phyloP scores from a whole-genome alignment of 2,888 invertebrate genomes.

The Tinea semifulvella region DNA sequence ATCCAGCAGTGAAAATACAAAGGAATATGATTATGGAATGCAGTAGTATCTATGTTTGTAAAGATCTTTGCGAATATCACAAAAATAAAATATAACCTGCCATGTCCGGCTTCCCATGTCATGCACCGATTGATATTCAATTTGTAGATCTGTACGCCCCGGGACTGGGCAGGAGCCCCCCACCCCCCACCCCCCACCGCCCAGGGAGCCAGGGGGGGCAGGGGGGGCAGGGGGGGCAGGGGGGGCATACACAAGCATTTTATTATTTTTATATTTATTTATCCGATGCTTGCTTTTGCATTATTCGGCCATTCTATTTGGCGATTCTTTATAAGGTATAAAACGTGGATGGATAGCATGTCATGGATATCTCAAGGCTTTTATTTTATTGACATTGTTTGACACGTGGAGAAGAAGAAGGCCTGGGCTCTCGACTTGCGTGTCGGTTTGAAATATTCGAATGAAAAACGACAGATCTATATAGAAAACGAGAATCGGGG shows the following conservation, averaged over 20 bases:
- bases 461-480: no score
- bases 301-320: conserved; percentile 10
- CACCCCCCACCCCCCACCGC: conserved; percentile 35
- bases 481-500: no score
- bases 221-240: conserved; percentile 56
- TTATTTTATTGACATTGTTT: no score
- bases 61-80: no score
- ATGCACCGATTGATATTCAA: conserved; percentile 60
- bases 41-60: no score
- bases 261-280: conserved; percentile 67
- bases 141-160: conserved; percentile 55
- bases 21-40: no score
- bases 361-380: neutral
- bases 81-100: conserved; percentile 17
- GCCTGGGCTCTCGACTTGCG: no score
- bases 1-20: no score
- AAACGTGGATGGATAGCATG: neutral
- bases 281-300: conserved; percentile 28
- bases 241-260: conserved; percentile 62
- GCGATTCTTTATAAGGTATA: conserved; percentile 7
- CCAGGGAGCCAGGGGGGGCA: conserved; percentile 53
- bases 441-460: no score
- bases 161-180: conserved; percentile 44
- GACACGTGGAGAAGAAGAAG: no score
- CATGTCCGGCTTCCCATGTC: conserved; percentile 37